Percentiles rank a stretch among this genome's conserved stretches.
phyloP scores from a whole-genome alignment of 2,888 invertebrate species.

The Boloria euphrosyne region DNA sequence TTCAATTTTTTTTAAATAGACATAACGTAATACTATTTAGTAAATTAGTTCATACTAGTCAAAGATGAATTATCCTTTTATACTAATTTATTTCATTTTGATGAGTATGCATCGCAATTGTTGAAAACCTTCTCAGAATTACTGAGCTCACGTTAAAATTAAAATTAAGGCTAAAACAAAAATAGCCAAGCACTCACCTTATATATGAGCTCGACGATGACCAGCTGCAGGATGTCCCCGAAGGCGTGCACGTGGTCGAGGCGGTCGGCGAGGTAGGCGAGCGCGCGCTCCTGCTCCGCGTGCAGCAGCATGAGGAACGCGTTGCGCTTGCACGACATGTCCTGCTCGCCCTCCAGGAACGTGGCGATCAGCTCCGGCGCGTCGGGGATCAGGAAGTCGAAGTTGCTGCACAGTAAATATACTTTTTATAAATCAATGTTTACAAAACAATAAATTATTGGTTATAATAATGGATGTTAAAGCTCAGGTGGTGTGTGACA shows the following conservation, averaged over 20 bases:
- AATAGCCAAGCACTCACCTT: constrained; percentile 84
- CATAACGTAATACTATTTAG: too few relatives aligned
- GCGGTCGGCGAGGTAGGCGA: constrained; percentile 95
- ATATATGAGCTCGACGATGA: constrained; percentile 99
- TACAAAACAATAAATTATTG: too few relatives aligned
- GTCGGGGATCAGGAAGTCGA: constrained; percentile 99
- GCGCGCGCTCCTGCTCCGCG: constrained; percentile 96
- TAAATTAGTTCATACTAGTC: too few relatives aligned
- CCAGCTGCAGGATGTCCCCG: constrained; percentile 98
- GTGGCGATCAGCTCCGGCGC: constrained; percentile 98
- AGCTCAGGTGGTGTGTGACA: too few relatives aligned
- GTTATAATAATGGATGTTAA: too few relatives aligned
- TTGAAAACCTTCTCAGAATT: too few relatives aligned
- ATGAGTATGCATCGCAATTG: too few relatives aligned
- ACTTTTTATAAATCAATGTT: neutral
- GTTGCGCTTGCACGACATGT: constrained; percentile 99
- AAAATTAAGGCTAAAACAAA: too few relatives aligned
- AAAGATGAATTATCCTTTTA: too few relatives aligned
- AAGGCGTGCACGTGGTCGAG: constrained; percentile 97
- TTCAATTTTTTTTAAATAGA: too few relatives aligned
- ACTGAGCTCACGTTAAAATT: too few relatives aligned
- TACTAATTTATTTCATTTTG: too few relatives aligned
- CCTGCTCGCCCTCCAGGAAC: constrained; percentile 97
- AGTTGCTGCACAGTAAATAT: constrained; percentile 85
- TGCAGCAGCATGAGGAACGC: constrained; percentile 99